These are phyloP conservation scores for Andrena bicolor DNA, from an alignment of 2,888 invertebrate genomes.

Conservation along the genomic window DNA sequence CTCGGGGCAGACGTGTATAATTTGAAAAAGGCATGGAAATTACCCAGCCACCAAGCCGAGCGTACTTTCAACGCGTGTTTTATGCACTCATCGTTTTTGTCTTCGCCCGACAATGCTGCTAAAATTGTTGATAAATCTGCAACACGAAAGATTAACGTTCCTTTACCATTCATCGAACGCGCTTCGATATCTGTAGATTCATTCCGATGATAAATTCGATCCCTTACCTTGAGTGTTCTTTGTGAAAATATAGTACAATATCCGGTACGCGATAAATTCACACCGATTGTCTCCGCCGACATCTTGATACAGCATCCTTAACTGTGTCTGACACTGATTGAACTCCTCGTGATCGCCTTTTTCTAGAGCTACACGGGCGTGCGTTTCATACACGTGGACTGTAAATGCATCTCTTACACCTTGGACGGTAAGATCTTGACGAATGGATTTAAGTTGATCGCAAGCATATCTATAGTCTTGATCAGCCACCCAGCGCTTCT, in stretches of 20 bases:
- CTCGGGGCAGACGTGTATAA: conserved; percentile 95
- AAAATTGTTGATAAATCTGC: conserved; percentile 97
- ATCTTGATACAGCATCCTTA: conserved; percentile 96
- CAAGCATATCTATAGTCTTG: conserved; percentile 98
- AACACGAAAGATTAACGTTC: conserved; percentile 78
- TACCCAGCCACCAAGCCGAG: conserved; percentile 96
- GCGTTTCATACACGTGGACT: conserved; percentile 99
- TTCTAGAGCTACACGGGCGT: conserved; percentile 98
- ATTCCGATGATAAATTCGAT: background rate
- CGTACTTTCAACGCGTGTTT: conserved; percentile 94
- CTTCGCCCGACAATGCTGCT: conserved; percentile 91
- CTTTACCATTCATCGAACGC: background rate
- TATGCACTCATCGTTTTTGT: conserved; percentile 93
- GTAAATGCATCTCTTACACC: conserved; percentile 97
- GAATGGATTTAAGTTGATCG: conserved; percentile 99
- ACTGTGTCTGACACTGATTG: conserved; percentile 99
- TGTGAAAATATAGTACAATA: conserved; percentile 99
- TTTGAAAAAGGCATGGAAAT: conserved; percentile 96
- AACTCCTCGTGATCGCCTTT: conserved; percentile 99
- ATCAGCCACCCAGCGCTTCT: conserved; percentile 94
- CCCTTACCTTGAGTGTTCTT: conserved; percentile 96
- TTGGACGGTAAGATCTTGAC: conserved; percentile 99
- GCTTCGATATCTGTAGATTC: background rate
- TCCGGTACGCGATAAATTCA: conserved; percentile 98
- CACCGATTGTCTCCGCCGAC: conserved; percentile 91